Percentiles rank a stretch among this genome's conserved stretches.
Evolutionary conservation across 2,113 vertebrate species (phyloP).

Genomic region (Zapus hudsonius): DNA sequence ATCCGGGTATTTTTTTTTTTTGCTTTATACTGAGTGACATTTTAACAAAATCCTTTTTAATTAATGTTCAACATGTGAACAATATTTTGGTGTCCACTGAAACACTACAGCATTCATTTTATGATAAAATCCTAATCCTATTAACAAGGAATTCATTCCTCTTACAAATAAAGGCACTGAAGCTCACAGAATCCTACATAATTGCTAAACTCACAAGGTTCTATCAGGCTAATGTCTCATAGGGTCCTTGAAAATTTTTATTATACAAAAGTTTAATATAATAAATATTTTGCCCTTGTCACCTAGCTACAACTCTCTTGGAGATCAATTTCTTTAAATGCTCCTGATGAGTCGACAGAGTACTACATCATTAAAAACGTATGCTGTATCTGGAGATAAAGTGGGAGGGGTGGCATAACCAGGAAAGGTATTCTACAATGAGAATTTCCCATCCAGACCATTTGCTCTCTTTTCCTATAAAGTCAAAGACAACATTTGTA

Average conservation of each 20-base stretch:
- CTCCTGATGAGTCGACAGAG: neutral
- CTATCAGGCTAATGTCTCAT: neutral
- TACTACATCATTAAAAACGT: neutral
- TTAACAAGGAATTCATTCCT: neutral
- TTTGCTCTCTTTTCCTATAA: neutral
- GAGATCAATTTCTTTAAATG: slow-evolving; percentile 37
- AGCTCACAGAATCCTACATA: neutral
- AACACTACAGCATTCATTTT: slow-evolving; percentile 35
- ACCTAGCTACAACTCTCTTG: neutral
- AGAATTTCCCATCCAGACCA: neutral
- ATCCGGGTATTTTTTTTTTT: neutral
- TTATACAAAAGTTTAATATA: neutral
- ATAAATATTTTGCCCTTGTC: neutral
- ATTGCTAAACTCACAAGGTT: neutral
- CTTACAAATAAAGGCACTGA: neutral
- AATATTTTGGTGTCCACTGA: neutral
- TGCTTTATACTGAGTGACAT: neutral
- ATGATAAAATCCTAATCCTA: slow-evolving; percentile 28
- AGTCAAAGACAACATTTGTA: neutral
- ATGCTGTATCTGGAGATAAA: neutral
- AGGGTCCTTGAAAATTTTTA: neutral
- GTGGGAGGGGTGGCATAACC: neutral
- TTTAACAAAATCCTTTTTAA: slow-evolving; percentile 46
- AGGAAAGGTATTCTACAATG: neutral
- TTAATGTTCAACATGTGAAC: slow-evolving; percentile 40